Evolutionary conservation across 2,888 invertebrate genomes (phyloP).

Genomic region (Hirtodrosophila histrioides): DNA sequence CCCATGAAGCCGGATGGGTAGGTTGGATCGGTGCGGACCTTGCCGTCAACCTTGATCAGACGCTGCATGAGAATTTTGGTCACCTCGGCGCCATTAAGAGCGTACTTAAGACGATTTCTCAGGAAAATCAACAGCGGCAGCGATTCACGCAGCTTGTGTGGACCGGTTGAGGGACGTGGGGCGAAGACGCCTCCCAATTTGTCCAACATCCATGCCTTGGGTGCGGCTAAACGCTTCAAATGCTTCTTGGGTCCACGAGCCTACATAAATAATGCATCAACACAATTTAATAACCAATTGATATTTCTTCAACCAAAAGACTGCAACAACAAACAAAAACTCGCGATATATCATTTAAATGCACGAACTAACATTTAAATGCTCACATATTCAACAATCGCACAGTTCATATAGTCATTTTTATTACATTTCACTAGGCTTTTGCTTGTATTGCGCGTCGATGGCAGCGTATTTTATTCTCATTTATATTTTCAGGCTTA

Average conservation of each 20-base stretch:
- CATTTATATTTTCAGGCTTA: slow-evolving; percentile 76
- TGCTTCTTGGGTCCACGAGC: slow-evolving; percentile 99
- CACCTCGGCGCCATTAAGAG: slow-evolving; percentile 97
- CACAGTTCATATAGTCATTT: slow-evolving; percentile 26
- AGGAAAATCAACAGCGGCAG: slow-evolving; percentile 98
- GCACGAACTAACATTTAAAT: slow-evolving; percentile 40
- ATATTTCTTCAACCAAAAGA: slow-evolving; percentile 8
- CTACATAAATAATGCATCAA: slow-evolving; percentile 85
- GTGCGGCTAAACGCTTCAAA: slow-evolving; percentile 99
- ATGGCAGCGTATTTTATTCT: slow-evolving; percentile 73
- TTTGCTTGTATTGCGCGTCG: slow-evolving; percentile 52
- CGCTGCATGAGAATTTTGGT: slow-evolving; percentile 99
- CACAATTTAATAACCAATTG: slow-evolving; percentile 11
- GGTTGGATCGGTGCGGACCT: slow-evolving; percentile 98
- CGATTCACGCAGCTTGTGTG: slow-evolving; percentile 98
- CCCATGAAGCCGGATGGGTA: slow-evolving; percentile 99
- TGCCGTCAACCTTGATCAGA: slow-evolving; percentile 98
- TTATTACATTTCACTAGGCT: slow-evolving; percentile 30
- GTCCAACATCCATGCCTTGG: slow-evolving; percentile 99
- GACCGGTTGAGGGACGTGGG: slow-evolving; percentile 98
- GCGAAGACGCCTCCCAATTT: slow-evolving; percentile 99
- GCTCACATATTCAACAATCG: slow-evolving; percentile 32
- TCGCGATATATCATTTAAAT: slow-evolving; percentile 15
- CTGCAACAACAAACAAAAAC: slow-evolving; percentile 50
- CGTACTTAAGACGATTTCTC: slow-evolving; percentile 98